Evolutionary conservation across 2,888 invertebrate species (phyloP).

Genomic region (Cantharis rufa): DNA sequence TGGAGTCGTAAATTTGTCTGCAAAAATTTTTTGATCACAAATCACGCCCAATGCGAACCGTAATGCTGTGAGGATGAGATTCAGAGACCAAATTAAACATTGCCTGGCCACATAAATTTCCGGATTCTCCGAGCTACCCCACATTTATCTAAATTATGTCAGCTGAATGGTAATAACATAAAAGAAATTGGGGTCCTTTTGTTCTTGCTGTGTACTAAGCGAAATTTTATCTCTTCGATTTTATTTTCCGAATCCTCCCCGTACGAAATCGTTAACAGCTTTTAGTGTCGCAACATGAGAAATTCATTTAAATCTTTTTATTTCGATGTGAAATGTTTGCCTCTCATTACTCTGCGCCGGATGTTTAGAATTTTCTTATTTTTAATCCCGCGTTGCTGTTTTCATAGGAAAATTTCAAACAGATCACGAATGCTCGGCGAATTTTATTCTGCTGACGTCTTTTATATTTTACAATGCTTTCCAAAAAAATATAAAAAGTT

Average conservation of each 20-base stretch:
- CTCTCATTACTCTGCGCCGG: too few relatives aligned
- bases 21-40: neutral
- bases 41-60: neutral
- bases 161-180: neutral
- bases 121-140: neutral
- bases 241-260: neutral
- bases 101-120: neutral
- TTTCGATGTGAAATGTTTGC: neutral
- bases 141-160: neutral
- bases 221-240: neutral
- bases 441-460: neutral
- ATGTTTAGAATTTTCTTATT: neutral
- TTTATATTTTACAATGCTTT: neutral
- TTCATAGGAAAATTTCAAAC: neutral
- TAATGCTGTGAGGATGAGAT: neutral
- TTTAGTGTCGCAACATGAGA: neutral
- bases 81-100: neutral
- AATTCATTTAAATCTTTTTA: neutral
- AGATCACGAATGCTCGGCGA: neutral
- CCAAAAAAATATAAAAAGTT: neutral
- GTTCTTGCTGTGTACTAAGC: neutral
- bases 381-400: neutral
- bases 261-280: neutral
- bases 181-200: neutral
- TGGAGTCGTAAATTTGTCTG: neutral